Evolutionary conservation across 92 coral and sea anemone species (phyloP).

Genomic region (Pocillopora meandrina): DNA sequence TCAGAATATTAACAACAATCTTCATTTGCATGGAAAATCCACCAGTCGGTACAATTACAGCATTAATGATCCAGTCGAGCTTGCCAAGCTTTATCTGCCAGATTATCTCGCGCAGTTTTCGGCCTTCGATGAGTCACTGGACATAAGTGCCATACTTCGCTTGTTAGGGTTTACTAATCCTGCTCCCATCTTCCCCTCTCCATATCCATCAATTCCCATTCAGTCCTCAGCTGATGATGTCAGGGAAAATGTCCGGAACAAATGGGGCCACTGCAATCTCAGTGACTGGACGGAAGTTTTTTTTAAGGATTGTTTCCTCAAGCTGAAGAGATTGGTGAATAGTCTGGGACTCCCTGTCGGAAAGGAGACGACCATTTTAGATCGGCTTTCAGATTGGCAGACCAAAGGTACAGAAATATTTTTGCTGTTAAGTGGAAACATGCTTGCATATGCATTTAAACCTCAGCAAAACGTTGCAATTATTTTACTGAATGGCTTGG

Average conservation of each 20-base stretch:
- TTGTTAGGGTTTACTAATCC: conserved; percentile 19
- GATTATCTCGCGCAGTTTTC: conserved; percentile 33
- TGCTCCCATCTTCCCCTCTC: conserved; percentile 4
- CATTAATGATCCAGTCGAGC: conserved; percentile 21
- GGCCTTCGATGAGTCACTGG: conserved; percentile 43
- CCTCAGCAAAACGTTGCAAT: background rate
- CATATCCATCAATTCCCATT: conserved; percentile 5
- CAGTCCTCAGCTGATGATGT: conserved; percentile 46
- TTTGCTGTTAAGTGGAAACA: background rate
- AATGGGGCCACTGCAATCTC: conserved; percentile 37
- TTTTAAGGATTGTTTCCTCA: conserved; percentile 34
- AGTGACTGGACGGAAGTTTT: conserved; percentile 29
- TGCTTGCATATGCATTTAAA: background rate
- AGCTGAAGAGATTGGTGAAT: conserved; percentile 23
- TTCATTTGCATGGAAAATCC: background rate
- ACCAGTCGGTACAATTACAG: conserved; percentile 23
- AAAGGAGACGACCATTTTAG: conserved; percentile 12
- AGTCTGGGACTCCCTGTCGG: conserved; percentile 39
- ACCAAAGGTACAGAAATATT: conserved; percentile 9
- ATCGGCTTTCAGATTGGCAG: conserved; percentile 27
- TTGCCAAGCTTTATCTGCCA: conserved; percentile 42
- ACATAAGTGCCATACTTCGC: conserved; percentile 39
- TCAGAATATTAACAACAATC: conserved; percentile 33
- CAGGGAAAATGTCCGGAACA: conserved; percentile 31
- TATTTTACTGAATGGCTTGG: background rate